phyloP scores from a whole-genome alignment of 1,140 invertebrate species.

The Thrips palmi region DNA sequence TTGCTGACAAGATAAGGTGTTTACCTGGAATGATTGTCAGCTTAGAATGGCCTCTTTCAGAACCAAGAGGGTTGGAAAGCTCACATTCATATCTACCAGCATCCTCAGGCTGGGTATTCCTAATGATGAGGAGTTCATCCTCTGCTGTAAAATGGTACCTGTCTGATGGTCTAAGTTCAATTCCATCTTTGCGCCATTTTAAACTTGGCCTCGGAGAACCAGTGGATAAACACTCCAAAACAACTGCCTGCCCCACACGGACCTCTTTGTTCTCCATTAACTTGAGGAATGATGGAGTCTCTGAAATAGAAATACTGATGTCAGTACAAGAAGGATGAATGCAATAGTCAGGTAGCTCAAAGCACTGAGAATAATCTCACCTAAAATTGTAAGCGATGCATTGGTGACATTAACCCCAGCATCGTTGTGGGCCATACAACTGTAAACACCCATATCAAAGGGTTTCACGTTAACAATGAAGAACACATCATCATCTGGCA shows the following conservation, averaged over 20 bases:
- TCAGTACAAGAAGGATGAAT: neutral
- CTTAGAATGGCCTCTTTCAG: constrained; percentile 30
- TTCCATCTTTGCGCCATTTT: constrained; percentile 77
- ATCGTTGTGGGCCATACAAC: constrained; percentile 78
- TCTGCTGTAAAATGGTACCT: constrained; percentile 66
- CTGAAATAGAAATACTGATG: constrained; percentile 25
- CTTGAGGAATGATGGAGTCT: constrained; percentile 68
- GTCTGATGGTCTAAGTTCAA: constrained; percentile 39
- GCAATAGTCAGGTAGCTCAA: neutral
- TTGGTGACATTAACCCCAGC: constrained; percentile 75
- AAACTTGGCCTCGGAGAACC: constrained; percentile 72
- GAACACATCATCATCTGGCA: constrained; percentile 77
- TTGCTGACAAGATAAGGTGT: neutral
- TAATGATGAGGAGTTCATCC: constrained; percentile 73
- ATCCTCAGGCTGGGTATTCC: constrained; percentile 54
- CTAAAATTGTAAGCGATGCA: constrained; percentile 69
- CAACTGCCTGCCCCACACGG: constrained; percentile 54
- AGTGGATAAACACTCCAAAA: constrained; percentile 71
- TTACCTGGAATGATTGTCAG: constrained; percentile 35
- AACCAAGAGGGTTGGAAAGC: constrained; percentile 67
- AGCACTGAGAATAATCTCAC: constrained; percentile 30
- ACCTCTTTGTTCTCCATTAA: constrained; percentile 71
- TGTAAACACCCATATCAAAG: constrained; percentile 79
- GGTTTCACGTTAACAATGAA: constrained; percentile 81
- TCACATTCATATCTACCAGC: constrained; percentile 76